Conservation (phyloP, 2,797 vertebrate genomes). For the Acanthurus tractus region DNA sequence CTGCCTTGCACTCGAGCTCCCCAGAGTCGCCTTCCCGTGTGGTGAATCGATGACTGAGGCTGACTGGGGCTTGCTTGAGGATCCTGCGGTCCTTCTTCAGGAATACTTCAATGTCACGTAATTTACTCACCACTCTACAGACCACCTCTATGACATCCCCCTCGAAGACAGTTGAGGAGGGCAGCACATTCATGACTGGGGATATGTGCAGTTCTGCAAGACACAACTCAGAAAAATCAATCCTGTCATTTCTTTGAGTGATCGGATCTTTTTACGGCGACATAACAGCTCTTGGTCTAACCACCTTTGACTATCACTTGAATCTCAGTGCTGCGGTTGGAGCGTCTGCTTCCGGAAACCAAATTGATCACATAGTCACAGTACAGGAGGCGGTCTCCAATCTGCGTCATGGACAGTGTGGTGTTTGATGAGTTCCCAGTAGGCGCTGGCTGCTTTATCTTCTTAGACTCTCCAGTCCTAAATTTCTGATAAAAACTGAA, state of each 20-base stretch:
- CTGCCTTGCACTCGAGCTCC: constrained; percentile 79
- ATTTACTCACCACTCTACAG: constrained; percentile 61
- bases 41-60: constrained; percentile 44
- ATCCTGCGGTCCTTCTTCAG: constrained; percentile 63
- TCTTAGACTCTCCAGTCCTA: not conserved
- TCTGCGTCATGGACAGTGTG: constrained; percentile 39
- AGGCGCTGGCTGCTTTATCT: constrained; percentile 20
- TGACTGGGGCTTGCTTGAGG: constrained; percentile 29
- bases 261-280: not conserved
- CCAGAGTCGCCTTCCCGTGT: constrained; percentile 64
- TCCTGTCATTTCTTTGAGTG: not conserved
- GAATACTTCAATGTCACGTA: constrained; percentile 60
- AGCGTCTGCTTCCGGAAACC: constrained; percentile 43
- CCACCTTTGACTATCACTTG: constrained; percentile 75
- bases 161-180: constrained; percentile 58
- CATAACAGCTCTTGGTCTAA: not conserved
- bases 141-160: constrained; percentile 71
- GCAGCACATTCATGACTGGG: constrained; percentile 70
- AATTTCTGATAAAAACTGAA: constrained; percentile 70
- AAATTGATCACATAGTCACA: constrained; percentile 73
- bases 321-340: constrained; percentile 70
- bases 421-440: constrained; percentile 49
- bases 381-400: constrained; percentile 59
- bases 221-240: constrained; percentile 37
- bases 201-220: constrained; percentile 72